These are phyloP conservation scores for Epizoanthus fatuus DNA, from an alignment of 92 coral and sea anemone genomes.

Conservation along the genomic window DNA sequence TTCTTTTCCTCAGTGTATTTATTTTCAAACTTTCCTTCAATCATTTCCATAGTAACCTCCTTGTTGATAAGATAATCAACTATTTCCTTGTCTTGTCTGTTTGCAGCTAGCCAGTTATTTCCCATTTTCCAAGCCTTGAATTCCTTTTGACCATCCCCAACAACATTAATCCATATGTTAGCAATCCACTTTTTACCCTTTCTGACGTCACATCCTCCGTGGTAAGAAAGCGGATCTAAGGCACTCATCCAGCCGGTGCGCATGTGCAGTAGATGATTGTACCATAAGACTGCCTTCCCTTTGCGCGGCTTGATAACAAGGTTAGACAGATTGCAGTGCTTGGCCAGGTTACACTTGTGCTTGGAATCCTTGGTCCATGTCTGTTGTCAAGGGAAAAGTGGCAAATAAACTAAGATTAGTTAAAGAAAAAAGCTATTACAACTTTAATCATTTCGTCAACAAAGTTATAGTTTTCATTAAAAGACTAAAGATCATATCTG, in stretches of 20 bases:
- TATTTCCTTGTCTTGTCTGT: conserved; percentile 73
- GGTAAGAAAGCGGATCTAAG: conserved; percentile 83
- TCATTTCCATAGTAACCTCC: conserved; percentile 37
- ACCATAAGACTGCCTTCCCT: conserved; percentile 94
- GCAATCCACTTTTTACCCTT: conserved; percentile 97
- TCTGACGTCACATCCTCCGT: conserved; percentile 90
- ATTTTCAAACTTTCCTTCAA: conserved; percentile 61
- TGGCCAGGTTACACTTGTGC: conserved; percentile 87
- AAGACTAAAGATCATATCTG: no score
- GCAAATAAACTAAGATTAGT: background rate
- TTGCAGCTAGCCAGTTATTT: conserved; percentile 82
- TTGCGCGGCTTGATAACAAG: conserved; percentile 79
- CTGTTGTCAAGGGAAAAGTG: conserved; percentile 46
- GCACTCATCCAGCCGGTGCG: conserved; percentile 86
- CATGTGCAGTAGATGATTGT: conserved; percentile 84
- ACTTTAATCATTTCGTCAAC: no score
- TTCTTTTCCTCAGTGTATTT: conserved; percentile 77
- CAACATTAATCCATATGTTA: conserved; percentile 86
- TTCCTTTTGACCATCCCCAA: conserved; percentile 87
- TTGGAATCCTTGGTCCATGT: conserved; percentile 85
- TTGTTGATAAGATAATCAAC: conserved; percentile 61
- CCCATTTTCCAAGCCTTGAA: conserved; percentile 92
- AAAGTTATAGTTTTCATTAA: no score
- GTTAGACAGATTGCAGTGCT: conserved; percentile 85
- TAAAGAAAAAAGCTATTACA: background rate